phyloP scores from a whole-genome alignment of 2,797 vertebrate species.

The Uromys caudimaculatus region DNA sequence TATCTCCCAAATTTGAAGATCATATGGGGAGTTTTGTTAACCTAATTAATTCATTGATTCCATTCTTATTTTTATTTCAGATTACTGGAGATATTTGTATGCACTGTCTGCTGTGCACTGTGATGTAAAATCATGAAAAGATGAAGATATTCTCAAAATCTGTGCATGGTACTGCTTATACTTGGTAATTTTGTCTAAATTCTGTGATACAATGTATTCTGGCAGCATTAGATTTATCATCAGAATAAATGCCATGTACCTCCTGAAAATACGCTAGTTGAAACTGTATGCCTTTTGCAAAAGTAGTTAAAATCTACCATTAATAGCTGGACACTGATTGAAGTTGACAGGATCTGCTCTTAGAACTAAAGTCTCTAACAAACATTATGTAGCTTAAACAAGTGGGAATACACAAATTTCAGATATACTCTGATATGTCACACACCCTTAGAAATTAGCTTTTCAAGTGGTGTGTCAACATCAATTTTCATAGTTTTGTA shows the following conservation, averaged over 20 bases:
- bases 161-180: slow-evolving; percentile 7
- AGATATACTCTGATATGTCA: slow-evolving; percentile 19
- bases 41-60: neutral
- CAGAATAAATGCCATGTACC: slow-evolving; percentile 46
- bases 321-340: slow-evolving; percentile 74
- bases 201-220: neutral
- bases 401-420: slow-evolving; percentile 69
- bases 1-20: neutral
- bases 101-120: neutral
- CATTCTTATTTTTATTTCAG: neutral
- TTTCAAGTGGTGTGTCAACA: slow-evolving; percentile 65
- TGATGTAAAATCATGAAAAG: neutral
- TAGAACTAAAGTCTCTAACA: slow-evolving; percentile 47
- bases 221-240: slow-evolving; percentile 63
- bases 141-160: neutral
- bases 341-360: slow-evolving; percentile 75
- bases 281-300: slow-evolving; percentile 66
- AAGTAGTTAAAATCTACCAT: slow-evolving; percentile 67
- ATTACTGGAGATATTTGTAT: neutral
- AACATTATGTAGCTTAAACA: slow-evolving; percentile 52
- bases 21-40: neutral
- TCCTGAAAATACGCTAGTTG: slow-evolving; percentile 73
- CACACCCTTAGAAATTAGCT: slow-evolving; percentile 65
- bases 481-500: slow-evolving; percentile 76
- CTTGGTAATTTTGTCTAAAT: slow-evolving; percentile 23